Conservation (phyloP, 2,888 invertebrate genomes). For the Agrochola circellaris region DNA sequence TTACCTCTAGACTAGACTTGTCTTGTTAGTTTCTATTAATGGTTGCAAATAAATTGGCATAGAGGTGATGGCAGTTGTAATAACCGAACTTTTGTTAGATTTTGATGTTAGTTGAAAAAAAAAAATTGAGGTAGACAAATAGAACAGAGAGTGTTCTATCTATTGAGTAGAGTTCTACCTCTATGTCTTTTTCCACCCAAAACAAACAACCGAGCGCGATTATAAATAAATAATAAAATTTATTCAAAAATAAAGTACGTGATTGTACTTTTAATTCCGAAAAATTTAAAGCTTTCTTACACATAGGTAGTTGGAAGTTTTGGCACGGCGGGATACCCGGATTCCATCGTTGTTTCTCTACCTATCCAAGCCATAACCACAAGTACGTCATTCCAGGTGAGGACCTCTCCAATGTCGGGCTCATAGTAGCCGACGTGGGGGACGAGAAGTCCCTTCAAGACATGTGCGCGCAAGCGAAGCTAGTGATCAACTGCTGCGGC, state of each 20-base stretch:
- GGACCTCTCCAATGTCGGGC: slow-evolving; percentile 91
- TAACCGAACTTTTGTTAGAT: neutral
- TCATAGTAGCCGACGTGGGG: slow-evolving; percentile 94
- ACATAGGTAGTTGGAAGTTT: neutral
- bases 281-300: neutral
- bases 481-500: slow-evolving; percentile 98
- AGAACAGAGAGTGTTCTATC: no score
- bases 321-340: neutral
- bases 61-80: neutral
- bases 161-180: no score
- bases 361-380: neutral
- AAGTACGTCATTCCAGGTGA: slow-evolving; percentile 84
- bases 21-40: no score
- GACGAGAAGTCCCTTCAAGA: slow-evolving; percentile 93
- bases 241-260: neutral
- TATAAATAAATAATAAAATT: neutral
- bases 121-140: neutral
- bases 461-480: slow-evolving; percentile 95
- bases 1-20: neutral
- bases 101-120: neutral
- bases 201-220: neutral
- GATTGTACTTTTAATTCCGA: neutral
- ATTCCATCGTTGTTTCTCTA: neutral
- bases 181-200: no score
- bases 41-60: neutral